These are phyloP conservation scores for Pristionchus japonicus DNA, from an alignment of 2,888 invertebrate genomes.

Conservation along the genomic window DNA sequence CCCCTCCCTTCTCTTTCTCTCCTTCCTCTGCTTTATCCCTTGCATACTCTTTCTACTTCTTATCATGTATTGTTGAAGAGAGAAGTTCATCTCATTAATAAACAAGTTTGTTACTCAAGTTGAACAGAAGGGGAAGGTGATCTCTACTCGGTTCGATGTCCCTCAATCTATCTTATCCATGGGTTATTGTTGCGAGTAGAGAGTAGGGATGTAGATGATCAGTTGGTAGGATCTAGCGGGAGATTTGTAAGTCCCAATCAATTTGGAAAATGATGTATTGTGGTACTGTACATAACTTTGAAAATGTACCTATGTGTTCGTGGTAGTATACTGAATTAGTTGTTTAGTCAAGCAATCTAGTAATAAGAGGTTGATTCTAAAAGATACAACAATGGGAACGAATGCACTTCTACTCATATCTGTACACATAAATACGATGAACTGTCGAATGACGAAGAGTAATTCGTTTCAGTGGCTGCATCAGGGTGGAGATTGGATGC, in stretches of 20 bases:
- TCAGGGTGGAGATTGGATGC: neutral
- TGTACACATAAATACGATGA: neutral
- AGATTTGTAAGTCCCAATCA: no score
- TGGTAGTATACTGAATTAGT: no score
- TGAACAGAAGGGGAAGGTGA: neutral
- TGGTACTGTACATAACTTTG: no score
- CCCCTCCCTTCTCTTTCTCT: neutral
- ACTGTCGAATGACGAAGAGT: neutral
- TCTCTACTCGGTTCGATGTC: neutral
- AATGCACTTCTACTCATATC: no score
- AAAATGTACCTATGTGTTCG: no score
- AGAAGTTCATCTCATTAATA: slow-evolving; percentile 30
- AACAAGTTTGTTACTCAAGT: neutral
- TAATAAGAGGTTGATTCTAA: no score
- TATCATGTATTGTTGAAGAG: slow-evolving; percentile 26
- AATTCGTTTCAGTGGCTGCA: neutral
- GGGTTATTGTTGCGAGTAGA: neutral
- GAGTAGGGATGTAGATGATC: no score
- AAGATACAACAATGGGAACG: no score
- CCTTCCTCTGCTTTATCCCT: neutral
- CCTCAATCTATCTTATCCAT: neutral
- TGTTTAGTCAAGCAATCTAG: no score
- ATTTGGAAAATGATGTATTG: no score
- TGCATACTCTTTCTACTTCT: neutral
- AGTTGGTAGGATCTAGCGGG: neutral